These are phyloP conservation scores for Aricia agestis DNA, from an alignment of 1,140 invertebrate genomes.

Conservation along the genomic window DNA sequence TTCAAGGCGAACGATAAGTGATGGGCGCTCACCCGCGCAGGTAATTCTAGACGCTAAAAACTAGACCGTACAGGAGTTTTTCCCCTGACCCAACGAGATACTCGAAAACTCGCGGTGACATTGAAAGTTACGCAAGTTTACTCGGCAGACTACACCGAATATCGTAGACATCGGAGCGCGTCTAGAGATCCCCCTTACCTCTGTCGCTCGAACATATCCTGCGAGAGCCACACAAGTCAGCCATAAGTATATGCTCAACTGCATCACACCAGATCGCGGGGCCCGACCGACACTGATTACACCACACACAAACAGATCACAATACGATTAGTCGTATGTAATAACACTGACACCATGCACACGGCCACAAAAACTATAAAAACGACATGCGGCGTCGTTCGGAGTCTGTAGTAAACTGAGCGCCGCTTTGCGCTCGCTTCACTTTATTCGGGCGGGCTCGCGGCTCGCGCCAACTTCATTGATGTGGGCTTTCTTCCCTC, in stretches of 20 bases:
- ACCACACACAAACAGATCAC: constrained; percentile 68
- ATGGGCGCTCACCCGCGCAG: constrained; percentile 34
- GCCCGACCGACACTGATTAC: constrained; percentile 51
- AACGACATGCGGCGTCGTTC: constrained; percentile 57
- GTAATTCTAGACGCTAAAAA: constrained; percentile 39
- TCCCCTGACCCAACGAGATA: constrained; percentile 30
- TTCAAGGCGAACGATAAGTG: constrained; percentile 58
- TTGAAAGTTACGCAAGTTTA: constrained; percentile 72
- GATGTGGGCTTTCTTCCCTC: constrained; percentile 39
- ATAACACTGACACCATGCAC: constrained; percentile 68
- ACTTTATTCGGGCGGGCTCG: constrained; percentile 45
- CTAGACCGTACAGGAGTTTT: constrained; percentile 37
- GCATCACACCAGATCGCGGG: constrained; percentile 69
- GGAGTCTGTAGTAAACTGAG: constrained; percentile 68
- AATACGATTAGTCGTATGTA: constrained; percentile 68
- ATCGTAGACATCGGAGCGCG: constrained; percentile 37
- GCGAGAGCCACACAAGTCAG: constrained; percentile 75
- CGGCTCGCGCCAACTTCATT: constrained; percentile 56
- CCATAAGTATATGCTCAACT: constrained; percentile 76
- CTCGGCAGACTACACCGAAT: constrained; percentile 29
- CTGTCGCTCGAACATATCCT: constrained; percentile 75
- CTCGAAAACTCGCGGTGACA: constrained; percentile 57
- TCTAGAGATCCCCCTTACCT: constrained; percentile 71
- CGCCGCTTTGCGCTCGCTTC: constrained; percentile 62
- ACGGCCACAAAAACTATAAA: constrained; percentile 53